phyloP scores from a whole-genome alignment of 2,113 vertebrate species.

The Microcebus jonahi region DNA sequence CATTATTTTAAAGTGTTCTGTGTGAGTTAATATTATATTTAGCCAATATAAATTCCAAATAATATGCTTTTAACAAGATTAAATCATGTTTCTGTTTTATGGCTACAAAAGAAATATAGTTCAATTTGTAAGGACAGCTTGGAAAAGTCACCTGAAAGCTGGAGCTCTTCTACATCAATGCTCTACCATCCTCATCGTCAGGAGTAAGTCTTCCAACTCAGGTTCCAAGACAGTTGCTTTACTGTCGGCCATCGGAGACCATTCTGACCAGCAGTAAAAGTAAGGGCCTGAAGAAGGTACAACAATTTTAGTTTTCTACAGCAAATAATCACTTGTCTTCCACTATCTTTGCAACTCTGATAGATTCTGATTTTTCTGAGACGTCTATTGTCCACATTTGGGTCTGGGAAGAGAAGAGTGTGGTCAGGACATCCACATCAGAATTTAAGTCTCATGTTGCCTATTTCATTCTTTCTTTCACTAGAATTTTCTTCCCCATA shows the following conservation, averaged over 20 bases:
- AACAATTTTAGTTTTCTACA: neutral
- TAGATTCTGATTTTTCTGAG: neutral
- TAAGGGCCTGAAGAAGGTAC: neutral
- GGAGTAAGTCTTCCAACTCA: neutral
- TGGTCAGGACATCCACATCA: neutral
- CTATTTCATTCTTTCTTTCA: neutral
- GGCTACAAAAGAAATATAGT: neutral
- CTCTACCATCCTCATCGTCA: neutral
- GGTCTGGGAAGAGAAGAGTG: neutral
- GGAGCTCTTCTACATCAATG: neutral
- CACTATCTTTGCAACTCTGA: neutral
- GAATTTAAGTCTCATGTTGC: neutral
- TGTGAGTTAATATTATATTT: neutral
- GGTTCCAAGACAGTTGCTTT: neutral
- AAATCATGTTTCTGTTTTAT: neutral
- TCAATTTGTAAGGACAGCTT: fast-evolving
- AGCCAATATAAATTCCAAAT: neutral
- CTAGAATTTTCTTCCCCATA: neutral
- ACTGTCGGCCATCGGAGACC: neutral
- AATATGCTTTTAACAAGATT: neutral
- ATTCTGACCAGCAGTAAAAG: neutral
- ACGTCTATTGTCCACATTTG: neutral
- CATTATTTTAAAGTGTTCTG: neutral
- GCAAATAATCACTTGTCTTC: neutral
- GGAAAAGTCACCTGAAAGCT: neutral